Evolutionary conservation across 2,113 vertebrate species (phyloP).

Genomic region (Sinocyclocheilus anshuiensis): DNA sequence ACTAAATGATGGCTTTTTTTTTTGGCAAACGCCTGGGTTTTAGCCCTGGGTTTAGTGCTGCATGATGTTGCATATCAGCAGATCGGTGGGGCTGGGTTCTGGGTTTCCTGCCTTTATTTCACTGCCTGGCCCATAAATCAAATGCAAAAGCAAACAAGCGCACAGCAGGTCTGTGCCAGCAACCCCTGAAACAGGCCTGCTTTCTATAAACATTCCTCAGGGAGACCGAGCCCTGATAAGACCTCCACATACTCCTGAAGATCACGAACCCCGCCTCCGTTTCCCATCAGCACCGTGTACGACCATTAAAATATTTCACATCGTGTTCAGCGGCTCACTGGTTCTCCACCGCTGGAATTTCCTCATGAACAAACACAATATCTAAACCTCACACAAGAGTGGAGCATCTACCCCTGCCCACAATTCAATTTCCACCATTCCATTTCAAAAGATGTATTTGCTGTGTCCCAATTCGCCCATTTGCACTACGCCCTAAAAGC

Average conservation of each 20-base stretch:
- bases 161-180: slow-evolving; percentile 60
- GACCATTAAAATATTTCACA: slow-evolving; percentile 64
- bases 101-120: slow-evolving; percentile 66
- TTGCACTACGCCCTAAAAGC: background rate
- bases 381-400: background rate
- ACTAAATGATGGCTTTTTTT: background rate
- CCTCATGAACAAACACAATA: slow-evolving; percentile 5
- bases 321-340: slow-evolving; percentile 52
- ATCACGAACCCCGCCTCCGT: slow-evolving; percentile 2
- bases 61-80: slow-evolving; percentile 46
- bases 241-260: slow-evolving; percentile 36
- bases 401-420: background rate
- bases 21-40: background rate
- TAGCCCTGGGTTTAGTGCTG: slow-evolving; percentile 2
- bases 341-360: slow-evolving; percentile 28
- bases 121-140: slow-evolving; percentile 67
- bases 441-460: background rate
- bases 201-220: slow-evolving; percentile 72
- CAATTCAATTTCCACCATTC: background rate
- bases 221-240: slow-evolving; percentile 68
- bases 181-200: slow-evolving; percentile 65
- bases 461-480: background rate
- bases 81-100: slow-evolving; percentile 42
- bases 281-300: slow-evolving; percentile 47
- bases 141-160: slow-evolving; percentile 68